phyloP scores from a whole-genome alignment of 2,888 invertebrate species.

The Drosophila cracens region DNA sequence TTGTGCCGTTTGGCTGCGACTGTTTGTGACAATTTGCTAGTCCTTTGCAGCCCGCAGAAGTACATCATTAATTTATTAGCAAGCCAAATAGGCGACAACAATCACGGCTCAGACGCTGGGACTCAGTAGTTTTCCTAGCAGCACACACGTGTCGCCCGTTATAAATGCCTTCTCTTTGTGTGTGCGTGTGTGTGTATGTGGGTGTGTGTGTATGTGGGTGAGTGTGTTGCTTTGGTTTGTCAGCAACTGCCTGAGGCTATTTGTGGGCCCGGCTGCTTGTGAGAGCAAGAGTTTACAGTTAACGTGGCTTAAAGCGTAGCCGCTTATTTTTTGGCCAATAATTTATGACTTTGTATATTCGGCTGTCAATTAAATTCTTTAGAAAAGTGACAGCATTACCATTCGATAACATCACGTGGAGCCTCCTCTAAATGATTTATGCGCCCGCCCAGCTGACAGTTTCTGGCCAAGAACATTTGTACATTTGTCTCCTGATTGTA shows the following conservation, averaged over 20 bases:
- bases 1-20: conserved; percentile 48
- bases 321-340: conserved; percentile 42
- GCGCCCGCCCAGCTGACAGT: conserved; percentile 61
- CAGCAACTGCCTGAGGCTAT: conserved; percentile 23
- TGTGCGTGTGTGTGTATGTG: neutral
- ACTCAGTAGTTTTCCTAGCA: conserved; percentile 48
- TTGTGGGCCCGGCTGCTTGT: conserved; percentile 5
- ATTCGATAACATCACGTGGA: conserved; percentile 53
- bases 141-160: conserved; percentile 42
- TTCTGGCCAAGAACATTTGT: conserved; percentile 44
- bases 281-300: conserved; percentile 49
- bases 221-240: conserved; percentile 14
- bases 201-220: conserved; percentile 8
- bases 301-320: conserved; percentile 25
- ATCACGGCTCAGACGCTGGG: conserved; percentile 34
- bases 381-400: conserved; percentile 66
- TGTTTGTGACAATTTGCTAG: conserved; percentile 67
- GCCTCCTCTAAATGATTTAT: conserved; percentile 68
- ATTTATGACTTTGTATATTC: conserved; percentile 76
- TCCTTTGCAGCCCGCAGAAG: conserved; percentile 58
- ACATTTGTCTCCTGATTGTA: conserved; percentile 1
- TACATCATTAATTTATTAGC: conserved; percentile 80
- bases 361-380: conserved; percentile 78
- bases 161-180: neutral
- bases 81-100: conserved; percentile 73